Percentiles rank a stretch among this genome's conserved stretches.
These are phyloP conservation scores for Drosophila birchii DNA, from an alignment of 2,888 invertebrate genomes.

Conservation along the genomic window DNA sequence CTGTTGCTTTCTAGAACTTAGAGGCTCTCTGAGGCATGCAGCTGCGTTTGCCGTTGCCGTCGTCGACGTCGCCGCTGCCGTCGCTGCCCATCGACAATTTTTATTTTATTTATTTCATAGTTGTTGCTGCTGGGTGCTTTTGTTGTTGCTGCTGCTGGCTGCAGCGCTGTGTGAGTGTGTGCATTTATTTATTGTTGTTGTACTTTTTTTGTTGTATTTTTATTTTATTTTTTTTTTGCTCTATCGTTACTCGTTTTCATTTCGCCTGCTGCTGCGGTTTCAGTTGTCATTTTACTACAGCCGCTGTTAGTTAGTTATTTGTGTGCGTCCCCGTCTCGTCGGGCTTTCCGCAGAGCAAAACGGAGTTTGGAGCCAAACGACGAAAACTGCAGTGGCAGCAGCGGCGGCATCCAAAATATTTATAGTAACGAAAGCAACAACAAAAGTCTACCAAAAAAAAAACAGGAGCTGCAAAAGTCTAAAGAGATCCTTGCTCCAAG, in stretches of 20 bases:
- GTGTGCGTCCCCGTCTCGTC: conserved; percentile 72
- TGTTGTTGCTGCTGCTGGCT: conserved; percentile 10
- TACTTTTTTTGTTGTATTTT: not conserved
- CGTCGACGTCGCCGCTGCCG: conserved; percentile 32
- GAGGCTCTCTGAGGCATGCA: conserved; percentile 27
- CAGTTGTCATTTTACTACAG: conserved; percentile 79
- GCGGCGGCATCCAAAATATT: not conserved
- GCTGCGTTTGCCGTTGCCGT: conserved; percentile 43
- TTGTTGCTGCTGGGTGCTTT: conserved; percentile 14
- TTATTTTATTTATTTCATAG: conserved; percentile 40
- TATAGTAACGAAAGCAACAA: conserved; percentile 3
- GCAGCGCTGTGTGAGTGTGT: conserved; percentile 24
- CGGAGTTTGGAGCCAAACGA: conserved; percentile 56
- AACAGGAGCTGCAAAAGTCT: conserved; percentile 4
- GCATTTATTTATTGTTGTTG: conserved; percentile 7
- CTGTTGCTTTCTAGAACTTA: conserved; percentile 33
- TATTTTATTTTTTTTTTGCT: conserved; percentile 16
- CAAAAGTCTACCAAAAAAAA: not conserved
- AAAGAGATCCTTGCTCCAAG: not conserved
- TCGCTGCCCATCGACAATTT: conserved; percentile 46
- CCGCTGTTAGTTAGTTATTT: conserved; percentile 75
- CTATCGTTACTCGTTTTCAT: conserved; percentile 73
- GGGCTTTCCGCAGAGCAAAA: conserved; percentile 55
- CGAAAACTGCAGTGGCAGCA: conserved; percentile 16
- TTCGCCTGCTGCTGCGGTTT: conserved; percentile 74